Conservation (phyloP, 2,797 vertebrate genomes). For the Oryzias dopingdopingensis region DNA sequence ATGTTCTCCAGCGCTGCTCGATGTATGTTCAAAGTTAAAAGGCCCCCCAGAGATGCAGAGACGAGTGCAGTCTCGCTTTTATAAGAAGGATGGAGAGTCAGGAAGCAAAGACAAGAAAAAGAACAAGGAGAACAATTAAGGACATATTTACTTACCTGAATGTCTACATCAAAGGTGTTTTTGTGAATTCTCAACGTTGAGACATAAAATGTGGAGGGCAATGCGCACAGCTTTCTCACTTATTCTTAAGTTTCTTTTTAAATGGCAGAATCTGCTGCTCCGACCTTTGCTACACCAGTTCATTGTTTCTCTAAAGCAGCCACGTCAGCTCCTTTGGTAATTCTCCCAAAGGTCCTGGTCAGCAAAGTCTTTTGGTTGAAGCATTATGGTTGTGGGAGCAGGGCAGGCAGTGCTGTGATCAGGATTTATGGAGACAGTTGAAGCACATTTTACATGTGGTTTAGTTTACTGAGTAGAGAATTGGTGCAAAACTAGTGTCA, state of each 20-base stretch:
- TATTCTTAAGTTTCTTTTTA: slow-evolving; percentile 26
- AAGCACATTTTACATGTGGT: slow-evolving; percentile 24
- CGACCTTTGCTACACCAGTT: slow-evolving; percentile 34
- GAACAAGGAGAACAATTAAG: slow-evolving; percentile 4
- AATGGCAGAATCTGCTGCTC: slow-evolving; percentile 38
- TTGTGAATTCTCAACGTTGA: too few species aligned
- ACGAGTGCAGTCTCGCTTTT: slow-evolving; percentile 23
- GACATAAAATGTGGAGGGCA: neutral
- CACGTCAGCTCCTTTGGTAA: slow-evolving; percentile 10
- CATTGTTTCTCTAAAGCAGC: slow-evolving; percentile 6
- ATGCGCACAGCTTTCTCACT: neutral
- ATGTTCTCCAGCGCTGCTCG: slow-evolving; percentile 21
- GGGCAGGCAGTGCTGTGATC: slow-evolving; percentile 20
- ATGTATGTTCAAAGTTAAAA: slow-evolving; percentile 46
- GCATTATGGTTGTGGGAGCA: slow-evolving; percentile 17
- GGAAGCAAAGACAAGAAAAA: slow-evolving; percentile 3
- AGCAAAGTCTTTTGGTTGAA: slow-evolving; percentile 17
- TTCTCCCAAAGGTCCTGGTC: slow-evolving; percentile 11
- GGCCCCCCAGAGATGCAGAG: slow-evolving; percentile 23
- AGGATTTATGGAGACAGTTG: slow-evolving; percentile 24
- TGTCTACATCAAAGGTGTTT: slow-evolving; percentile 18
- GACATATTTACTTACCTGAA: slow-evolving; percentile 23
- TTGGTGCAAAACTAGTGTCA: slow-evolving; percentile 26
- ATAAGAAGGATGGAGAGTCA: slow-evolving; percentile 15
- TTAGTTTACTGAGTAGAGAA: slow-evolving; percentile 19